Percentiles rank a stretch among this genome's conserved stretches.
Evolutionary conservation across 2,797 vertebrate species (phyloP).

Genomic region (Labeo calbasu): DNA sequence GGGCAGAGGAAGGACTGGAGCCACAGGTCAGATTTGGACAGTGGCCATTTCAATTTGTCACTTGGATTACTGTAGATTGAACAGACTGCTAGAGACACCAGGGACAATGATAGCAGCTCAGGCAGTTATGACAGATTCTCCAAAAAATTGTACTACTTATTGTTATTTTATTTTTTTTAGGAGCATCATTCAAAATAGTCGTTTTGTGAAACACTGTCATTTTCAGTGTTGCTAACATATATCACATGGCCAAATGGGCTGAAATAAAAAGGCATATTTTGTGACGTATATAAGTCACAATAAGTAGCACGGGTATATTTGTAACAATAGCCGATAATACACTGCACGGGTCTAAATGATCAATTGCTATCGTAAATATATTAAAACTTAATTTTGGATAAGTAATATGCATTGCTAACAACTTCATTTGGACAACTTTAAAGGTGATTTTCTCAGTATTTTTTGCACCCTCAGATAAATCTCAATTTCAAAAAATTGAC

Average conservation of each 20-base stretch:
- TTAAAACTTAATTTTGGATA: no score
- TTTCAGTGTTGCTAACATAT: neutral
- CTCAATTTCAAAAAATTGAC: no score
- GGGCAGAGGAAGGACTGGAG: neutral
- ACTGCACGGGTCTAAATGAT: no score
- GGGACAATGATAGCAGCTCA: slow-evolving; percentile 43
- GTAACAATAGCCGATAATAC: no score
- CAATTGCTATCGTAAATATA: no score
- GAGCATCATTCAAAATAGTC: neutral
- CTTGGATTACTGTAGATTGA: slow-evolving; percentile 60
- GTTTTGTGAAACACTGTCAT: neutral
- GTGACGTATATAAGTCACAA: no score
- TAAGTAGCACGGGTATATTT: no score
- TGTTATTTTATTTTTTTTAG: neutral
- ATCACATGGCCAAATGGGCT: neutral
- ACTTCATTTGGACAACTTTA: no score
- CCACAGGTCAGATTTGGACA: slow-evolving; percentile 50
- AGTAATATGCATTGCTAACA: no score
- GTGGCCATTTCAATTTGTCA: slow-evolving; percentile 67
- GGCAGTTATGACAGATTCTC: slow-evolving; percentile 5
- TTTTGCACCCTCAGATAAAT: no score
- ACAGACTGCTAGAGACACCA: slow-evolving; percentile 60
- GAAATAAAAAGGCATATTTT: neutral
- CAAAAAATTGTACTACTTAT: neutral
- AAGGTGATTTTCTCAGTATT: no score